These are phyloP conservation scores for Parazoanthus swiftii DNA, from an alignment of 92 coral and sea anemone species.

Conservation along the genomic window DNA sequence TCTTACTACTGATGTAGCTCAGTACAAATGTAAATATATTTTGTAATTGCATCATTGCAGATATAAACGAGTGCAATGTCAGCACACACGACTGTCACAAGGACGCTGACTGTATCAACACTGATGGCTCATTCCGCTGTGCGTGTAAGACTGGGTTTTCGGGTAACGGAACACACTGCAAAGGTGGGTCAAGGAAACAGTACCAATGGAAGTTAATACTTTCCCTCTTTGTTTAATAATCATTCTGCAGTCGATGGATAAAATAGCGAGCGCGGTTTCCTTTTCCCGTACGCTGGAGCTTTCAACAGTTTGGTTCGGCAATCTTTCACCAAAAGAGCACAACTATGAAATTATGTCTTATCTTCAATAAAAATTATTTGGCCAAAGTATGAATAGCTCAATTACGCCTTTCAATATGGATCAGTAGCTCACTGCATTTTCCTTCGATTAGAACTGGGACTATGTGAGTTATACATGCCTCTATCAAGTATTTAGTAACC, in stretches of 20 bases:
- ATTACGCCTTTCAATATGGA: constrained; percentile 19
- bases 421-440: neutral
- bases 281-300: too few species aligned
- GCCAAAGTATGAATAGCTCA: neutral
- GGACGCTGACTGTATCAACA: constrained; percentile 34
- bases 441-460: neutral
- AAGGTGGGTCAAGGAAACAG: constrained; percentile 15
- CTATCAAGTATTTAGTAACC: neutral
- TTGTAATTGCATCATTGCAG: neutral
- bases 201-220: neutral
- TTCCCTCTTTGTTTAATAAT: neutral
- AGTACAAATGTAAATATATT: neutral
- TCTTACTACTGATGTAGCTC: too few species aligned
- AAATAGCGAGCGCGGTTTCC: too few species aligned
- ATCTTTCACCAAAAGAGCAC: too few species aligned
- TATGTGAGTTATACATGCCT: neutral
- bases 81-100: constrained; percentile 26
- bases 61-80: constrained; percentile 25
- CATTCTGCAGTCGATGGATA: neutral
- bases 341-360: too few species aligned
- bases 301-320: too few species aligned
- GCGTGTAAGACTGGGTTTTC: constrained; percentile 26
- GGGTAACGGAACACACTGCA: constrained; percentile 30
- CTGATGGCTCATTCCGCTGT: constrained; percentile 35
- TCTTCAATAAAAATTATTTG: neutral